phyloP scores from a whole-genome alignment of 2,888 invertebrate genomes.

The Tortricodes alternella region DNA sequence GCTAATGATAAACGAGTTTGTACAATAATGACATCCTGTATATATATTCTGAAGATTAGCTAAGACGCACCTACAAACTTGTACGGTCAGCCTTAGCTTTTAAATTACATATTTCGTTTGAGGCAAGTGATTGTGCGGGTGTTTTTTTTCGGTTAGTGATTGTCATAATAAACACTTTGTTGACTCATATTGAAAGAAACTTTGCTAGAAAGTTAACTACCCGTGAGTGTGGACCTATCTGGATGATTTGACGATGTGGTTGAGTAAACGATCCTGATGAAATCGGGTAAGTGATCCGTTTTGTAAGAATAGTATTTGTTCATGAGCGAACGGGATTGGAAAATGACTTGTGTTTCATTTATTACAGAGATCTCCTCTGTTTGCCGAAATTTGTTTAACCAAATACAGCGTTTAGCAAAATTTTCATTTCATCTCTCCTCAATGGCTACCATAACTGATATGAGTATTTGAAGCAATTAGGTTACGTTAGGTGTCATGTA shows the following conservation, averaged over 20 bases:
- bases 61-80: conserved; percentile 22
- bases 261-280: conserved; percentile 16
- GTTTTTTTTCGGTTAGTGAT: not conserved
- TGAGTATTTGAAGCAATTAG: too few species aligned
- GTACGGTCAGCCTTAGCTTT: conserved; percentile 1
- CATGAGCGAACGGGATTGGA: too few species aligned
- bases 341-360: too few species aligned
- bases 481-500: too few species aligned
- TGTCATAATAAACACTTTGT: not conserved
- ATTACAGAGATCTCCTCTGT: too few species aligned
- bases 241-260: conserved; percentile 20
- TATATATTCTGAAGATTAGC: conserved; percentile 19
- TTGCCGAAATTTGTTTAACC: too few species aligned
- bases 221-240: not conserved
- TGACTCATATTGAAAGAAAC: not conserved
- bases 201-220: not conserved
- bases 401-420: too few species aligned
- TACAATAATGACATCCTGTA: conserved; percentile 9
- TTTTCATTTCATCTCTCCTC: too few species aligned
- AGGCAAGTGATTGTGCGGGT: not conserved
- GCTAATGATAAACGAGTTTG: not conserved
- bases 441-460: too few species aligned
- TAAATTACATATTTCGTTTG: not conserved
- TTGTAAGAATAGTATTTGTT: too few species aligned
- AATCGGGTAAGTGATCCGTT: conserved; percentile 16